Base-by-base conservation (phyloP, 2,113 vertebrate genomes). In the Brienomyrus brachyistius region DNA sequence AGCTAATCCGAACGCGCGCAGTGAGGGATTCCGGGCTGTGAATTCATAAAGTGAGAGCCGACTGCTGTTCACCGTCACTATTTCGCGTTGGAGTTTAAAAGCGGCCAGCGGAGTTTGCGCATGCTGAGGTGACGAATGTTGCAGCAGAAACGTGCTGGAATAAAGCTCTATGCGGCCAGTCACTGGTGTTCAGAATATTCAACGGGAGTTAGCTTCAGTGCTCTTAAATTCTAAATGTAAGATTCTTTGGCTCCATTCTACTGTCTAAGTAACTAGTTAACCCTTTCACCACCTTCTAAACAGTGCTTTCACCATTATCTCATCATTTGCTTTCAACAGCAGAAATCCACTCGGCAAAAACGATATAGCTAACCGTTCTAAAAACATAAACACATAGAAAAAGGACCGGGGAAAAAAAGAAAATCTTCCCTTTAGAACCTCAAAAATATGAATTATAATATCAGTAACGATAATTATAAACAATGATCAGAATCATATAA, bases 391-490 rank as follows among this genome's bases (percentile, higher is more conserved):
- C 6, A 4, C 35, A 59, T 45, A 82, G 21, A 89, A n/a, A 54
- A 80, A 43, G 8, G 51, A 48, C 7, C 4, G 8, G 43, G 31
- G 31, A 27, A 80, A 35, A 35, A n/a, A 52, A 86, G 10, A 19
- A 87, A 87, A 87, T 21, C 8, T 43, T 62, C 52, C 54, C 21
- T 66, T 87, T 59, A 40, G 47, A 80, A 86, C n/a, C n/a, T 59
- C 35, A 54, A 74, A 50, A 90, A 74, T 52, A 51, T 21, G 4
- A 15, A 40, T 86, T 66, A 47, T 66, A 87, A 27, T n/a, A 59
- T 47, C 45, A 89, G 70, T 77, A 80, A 23, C 0, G 17, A 89
- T 62, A 84, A 85, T 85, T 59, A 89, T 86, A 90, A 90, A 85
- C 56, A 89, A 89, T 86, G 45, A 70, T 74, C 80, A 62, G 11